These are phyloP conservation scores for Donacobius atricapilla DNA, from an alignment of 2,113 vertebrate species.

Conservation along the genomic window DNA sequence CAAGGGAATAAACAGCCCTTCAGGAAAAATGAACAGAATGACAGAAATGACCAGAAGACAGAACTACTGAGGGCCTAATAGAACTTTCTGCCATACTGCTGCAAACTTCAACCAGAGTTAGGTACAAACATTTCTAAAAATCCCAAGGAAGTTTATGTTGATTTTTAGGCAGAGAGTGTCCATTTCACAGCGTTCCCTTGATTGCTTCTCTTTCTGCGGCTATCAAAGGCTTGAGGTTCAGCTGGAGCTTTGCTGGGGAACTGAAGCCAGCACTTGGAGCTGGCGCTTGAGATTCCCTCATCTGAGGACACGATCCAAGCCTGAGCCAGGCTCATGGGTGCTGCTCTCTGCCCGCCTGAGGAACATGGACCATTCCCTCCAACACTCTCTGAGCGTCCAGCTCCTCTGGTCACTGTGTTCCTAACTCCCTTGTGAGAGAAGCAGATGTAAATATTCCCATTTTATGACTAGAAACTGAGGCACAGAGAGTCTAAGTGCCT, in stretches of 20 bases:
- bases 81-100: not conserved
- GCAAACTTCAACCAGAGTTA: not conserved
- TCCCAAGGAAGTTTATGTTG: not conserved
- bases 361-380: not conserved
- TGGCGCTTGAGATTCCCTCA: not conserved
- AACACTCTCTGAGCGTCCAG: accelerated
- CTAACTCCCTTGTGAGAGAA: not conserved
- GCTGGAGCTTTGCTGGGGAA: not conserved
- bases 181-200: not conserved
- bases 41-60: not conserved
- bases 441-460: not conserved
- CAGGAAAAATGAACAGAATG: not conserved
- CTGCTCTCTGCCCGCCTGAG: not conserved
- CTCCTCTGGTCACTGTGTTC: not conserved
- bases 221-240: not conserved
- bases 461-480: constrained; percentile 27
- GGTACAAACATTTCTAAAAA: not conserved
- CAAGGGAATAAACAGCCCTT: not conserved
- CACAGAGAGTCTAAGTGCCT: not conserved
- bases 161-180: not conserved
- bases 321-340: not conserved
- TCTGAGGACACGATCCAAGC: not conserved
- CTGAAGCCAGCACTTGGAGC: not conserved
- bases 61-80: not conserved
- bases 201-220: not conserved